phyloP scores from a whole-genome alignment of 2,888 invertebrate species.

The Dynastes maya region DNA sequence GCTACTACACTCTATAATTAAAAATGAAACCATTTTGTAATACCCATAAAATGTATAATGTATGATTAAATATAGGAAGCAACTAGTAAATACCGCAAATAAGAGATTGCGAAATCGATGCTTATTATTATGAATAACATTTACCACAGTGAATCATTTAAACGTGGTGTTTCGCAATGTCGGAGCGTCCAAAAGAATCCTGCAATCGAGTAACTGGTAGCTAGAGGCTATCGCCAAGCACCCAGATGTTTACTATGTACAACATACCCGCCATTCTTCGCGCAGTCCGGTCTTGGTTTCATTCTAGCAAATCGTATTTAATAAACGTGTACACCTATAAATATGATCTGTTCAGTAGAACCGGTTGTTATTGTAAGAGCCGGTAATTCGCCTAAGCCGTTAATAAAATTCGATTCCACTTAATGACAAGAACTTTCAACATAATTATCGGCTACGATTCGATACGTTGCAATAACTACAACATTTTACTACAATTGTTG shows the following conservation, averaged over 20 bases:
- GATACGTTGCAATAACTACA: neutral
- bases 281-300: constrained; percentile 6
- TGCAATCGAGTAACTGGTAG: neutral
- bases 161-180: constrained; percentile 15
- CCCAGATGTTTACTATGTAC: constrained; percentile 37
- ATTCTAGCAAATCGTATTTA: neutral
- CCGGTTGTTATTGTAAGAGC: constrained; percentile 11
- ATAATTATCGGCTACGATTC: constrained; percentile 19
- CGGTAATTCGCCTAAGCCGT: neutral
- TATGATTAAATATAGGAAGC: constrained; percentile 1
- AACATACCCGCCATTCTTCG: constrained; percentile 4
- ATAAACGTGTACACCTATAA: constrained; percentile 3
- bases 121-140: constrained; percentile 32
- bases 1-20: no score
- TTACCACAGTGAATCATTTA: constrained; percentile 30
- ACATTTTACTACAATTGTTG: constrained; percentile 7
- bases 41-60: neutral
- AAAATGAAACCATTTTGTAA: no score
- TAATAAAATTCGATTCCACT: constrained; percentile 3
- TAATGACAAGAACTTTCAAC: constrained; percentile 13
- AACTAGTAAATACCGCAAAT: neutral
- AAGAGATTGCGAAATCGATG: neutral
- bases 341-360: neutral
- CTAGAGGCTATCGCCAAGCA: constrained; percentile 1
- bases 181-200: neutral